Conservation (phyloP, 2,113 vertebrate species). For the Erythrocercus mccallii region DNA sequence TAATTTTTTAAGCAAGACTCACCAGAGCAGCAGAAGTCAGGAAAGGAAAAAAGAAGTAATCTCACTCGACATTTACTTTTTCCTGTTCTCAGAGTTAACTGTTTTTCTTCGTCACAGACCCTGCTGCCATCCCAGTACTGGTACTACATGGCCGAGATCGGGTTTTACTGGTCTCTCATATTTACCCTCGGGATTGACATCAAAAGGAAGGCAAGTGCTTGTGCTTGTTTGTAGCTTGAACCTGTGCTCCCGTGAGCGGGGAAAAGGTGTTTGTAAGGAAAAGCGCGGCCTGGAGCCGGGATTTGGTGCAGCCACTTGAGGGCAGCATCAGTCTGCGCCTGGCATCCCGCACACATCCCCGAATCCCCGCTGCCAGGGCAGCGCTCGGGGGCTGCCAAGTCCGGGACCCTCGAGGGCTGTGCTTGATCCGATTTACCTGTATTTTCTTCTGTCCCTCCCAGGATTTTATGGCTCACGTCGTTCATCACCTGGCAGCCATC, state of each 20-base stretch:
- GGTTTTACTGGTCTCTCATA: conserved; percentile 90
- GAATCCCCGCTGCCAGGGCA: neutral
- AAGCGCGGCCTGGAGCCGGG: neutral
- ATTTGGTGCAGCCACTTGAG: neutral
- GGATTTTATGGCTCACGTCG: conserved; percentile 90
- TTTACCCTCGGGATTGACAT: conserved; percentile 88
- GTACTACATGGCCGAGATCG: conserved; percentile 92
- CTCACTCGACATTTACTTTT: neutral
- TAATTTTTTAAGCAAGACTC: conserved; percentile 31
- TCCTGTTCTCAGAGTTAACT: neutral
- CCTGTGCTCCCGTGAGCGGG: rapidly evolving
- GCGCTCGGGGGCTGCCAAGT: neutral
- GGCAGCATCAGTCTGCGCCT: conserved; percentile 14
- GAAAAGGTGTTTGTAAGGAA: rapidly evolving
- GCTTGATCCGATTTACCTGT: neutral
- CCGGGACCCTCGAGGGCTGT: neutral
- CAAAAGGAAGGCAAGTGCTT: conserved; percentile 85
- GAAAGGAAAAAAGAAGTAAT: neutral
- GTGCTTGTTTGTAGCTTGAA: neutral
- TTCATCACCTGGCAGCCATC: conserved; percentile 91
- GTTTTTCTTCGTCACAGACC: conserved; percentile 67
- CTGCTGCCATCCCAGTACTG: conserved; percentile 92
- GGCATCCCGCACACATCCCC: rapidly evolving
- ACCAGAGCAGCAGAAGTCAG: neutral
- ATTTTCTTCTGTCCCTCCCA: neutral